Evolutionary conservation across 2,888 invertebrate species (phyloP).

Genomic region (Myopa tessellatipennis): DNA sequence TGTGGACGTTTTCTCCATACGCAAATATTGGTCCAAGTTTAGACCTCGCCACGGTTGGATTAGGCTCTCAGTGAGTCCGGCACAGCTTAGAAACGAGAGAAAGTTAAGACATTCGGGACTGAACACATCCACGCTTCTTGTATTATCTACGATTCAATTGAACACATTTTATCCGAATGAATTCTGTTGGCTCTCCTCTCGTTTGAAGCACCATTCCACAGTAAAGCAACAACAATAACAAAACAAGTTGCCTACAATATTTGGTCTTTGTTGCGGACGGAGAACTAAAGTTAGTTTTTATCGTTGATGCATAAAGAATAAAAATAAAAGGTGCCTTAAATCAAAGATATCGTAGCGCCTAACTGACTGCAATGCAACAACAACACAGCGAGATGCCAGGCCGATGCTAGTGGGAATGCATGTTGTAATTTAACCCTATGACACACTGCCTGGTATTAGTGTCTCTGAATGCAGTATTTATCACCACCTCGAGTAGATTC

Average conservation of each 20-base stretch:
- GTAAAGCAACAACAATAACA: too few species aligned
- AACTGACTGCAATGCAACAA: not conserved
- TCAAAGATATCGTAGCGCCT: not conserved
- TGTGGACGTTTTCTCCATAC: too few species aligned
- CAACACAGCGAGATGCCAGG: not conserved
- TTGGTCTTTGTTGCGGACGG: too few species aligned
- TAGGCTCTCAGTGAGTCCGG: too few species aligned
- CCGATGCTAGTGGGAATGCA: constrained; percentile 51
- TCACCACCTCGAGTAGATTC: constrained; percentile 53
- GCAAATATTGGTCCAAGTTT: too few species aligned
- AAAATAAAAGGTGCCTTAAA: not conserved
- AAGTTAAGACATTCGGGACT: too few species aligned
- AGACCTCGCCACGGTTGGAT: too few species aligned
- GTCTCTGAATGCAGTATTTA: constrained; percentile 58
- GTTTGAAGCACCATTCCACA: too few species aligned
- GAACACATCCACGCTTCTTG: too few species aligned
- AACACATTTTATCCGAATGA: not conserved
- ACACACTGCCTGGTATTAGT: constrained; percentile 57
- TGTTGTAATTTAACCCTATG: constrained; percentile 61
- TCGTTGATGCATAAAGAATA: not conserved
- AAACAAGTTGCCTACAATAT: too few species aligned
- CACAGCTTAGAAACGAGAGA: too few species aligned
- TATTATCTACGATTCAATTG: not conserved
- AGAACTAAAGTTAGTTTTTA: constrained; percentile 15
- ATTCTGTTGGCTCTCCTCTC: not conserved